Evolutionary conservation across 2,888 invertebrate species (phyloP).

Genomic region (Norana najaformis): DNA sequence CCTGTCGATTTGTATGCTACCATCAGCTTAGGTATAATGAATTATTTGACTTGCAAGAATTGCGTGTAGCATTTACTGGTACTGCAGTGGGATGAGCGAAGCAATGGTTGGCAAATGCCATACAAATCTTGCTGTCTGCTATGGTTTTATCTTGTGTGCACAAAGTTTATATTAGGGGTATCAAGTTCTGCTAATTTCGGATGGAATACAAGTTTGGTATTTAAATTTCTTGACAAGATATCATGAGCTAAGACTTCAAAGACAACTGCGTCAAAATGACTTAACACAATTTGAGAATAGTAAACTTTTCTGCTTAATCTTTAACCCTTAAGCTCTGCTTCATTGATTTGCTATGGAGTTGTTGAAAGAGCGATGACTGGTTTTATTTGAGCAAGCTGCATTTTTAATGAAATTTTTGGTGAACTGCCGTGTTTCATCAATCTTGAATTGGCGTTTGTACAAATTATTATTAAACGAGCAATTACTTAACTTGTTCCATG

Average conservation of each 20-base stretch:
- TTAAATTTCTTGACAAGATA: neutral
- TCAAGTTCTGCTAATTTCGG: neutral
- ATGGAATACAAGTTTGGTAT: neutral
- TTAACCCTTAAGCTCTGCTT: neutral
- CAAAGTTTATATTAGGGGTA: neutral
- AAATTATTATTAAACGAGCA: neutral
- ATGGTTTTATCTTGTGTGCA: neutral
- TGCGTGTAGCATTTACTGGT: neutral
- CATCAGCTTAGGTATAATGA: neutral
- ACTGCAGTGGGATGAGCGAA: neutral
- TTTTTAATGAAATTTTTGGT: neutral
- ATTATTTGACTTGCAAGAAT: neutral
- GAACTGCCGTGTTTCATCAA: neutral
- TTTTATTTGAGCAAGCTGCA: neutral
- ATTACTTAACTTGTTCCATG: slow-evolving; percentile 7
- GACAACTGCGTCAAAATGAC: neutral
- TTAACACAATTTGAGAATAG: neutral
- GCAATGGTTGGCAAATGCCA: neutral
- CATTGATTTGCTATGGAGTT: neutral
- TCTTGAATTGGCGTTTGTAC: neutral
- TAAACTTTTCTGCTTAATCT: neutral
- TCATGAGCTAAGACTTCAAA: neutral
- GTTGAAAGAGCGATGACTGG: neutral
- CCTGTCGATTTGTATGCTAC: neutral
- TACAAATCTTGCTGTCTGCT: neutral